phyloP scores from a whole-genome alignment of 2,113 vertebrate species.

The Cacatua alba region DNA sequence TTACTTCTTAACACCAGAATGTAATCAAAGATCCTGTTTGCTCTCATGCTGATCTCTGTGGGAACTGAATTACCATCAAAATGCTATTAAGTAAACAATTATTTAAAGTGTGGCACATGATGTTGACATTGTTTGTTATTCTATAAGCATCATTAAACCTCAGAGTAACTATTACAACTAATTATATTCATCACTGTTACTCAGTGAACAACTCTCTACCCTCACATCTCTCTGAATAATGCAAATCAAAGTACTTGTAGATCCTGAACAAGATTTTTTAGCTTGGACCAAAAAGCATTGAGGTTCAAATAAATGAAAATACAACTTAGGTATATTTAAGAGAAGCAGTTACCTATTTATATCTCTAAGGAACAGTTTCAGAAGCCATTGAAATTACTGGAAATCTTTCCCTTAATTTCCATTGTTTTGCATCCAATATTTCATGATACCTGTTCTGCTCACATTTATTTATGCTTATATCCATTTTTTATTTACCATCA shows the following conservation, averaged over 20 bases:
- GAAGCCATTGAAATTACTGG: background rate
- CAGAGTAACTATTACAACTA: background rate
- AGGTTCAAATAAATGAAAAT: background rate
- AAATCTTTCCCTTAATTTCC: background rate
- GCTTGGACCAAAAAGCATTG: background rate
- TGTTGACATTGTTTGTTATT: background rate
- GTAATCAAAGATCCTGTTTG: background rate
- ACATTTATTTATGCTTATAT: background rate
- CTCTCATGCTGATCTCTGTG: background rate
- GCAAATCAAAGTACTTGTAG: background rate
- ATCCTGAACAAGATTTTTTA: background rate
- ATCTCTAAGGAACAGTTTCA: background rate
- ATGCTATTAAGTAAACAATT: slow-evolving; percentile 27
- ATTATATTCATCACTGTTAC: background rate
- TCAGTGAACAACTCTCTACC: background rate
- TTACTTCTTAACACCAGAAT: slow-evolving; percentile 23
- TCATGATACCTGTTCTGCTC: background rate
- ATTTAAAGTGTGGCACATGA: slow-evolving; percentile 7
- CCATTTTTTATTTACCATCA: background rate
- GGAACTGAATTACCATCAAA: slow-evolving; percentile 7
- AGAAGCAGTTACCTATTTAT: background rate
- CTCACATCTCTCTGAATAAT: background rate
- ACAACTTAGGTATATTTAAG: background rate
- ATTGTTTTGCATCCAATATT: background rate
- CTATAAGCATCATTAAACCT: background rate